Conservation (phyloP, 2,888 invertebrate species). For the Drosophila nr. fundita region DNA sequence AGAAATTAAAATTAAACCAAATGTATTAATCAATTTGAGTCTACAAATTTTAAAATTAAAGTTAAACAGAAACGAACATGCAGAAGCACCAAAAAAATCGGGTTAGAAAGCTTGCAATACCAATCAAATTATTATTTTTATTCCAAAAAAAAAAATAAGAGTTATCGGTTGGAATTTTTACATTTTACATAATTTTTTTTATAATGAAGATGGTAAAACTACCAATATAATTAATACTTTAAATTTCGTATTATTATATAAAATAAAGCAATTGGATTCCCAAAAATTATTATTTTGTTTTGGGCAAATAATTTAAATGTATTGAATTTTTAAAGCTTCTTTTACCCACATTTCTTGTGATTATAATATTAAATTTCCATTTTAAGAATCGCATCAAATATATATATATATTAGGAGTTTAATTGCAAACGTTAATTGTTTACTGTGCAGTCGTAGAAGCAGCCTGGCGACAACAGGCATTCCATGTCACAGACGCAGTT, state of each 20-base stretch:
- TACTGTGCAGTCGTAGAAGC: conserved; percentile 1
- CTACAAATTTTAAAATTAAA: background rate
- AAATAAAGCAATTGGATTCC: background rate
- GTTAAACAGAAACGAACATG: background rate
- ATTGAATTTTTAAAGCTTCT: background rate
- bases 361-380: background rate
- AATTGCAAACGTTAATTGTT: background rate
- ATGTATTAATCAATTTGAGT: background rate
- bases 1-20: background rate
- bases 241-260: background rate
- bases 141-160: background rate
- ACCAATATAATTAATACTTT: too few species aligned
- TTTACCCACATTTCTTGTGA: background rate
- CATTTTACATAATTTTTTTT: too few species aligned
- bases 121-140: background rate
- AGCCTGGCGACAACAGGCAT: conserved; percentile 52
- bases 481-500: conserved; percentile 80
- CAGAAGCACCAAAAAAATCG: background rate
- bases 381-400: background rate
- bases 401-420: background rate
- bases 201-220: too few species aligned
- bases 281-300: background rate
- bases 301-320: background rate
- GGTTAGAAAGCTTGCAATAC: background rate
- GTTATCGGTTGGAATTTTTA: background rate